phyloP scores from a whole-genome alignment of 2,888 invertebrate genomes.

The Spodoptera exigua region DNA sequence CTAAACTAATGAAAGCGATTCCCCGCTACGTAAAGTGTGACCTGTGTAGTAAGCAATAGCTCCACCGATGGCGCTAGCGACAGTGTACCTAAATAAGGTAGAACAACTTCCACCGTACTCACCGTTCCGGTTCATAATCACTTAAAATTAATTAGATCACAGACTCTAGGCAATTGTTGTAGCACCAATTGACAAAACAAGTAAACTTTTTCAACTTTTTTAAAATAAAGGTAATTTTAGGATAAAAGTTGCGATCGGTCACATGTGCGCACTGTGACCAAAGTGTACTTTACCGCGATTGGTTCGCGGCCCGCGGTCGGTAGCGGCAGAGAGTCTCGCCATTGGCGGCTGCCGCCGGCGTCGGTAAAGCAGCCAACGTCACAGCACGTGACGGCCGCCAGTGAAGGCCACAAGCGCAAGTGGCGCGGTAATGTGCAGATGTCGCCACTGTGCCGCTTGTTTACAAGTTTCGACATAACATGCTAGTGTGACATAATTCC shows the following conservation, averaged over 20 bases:
- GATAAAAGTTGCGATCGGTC: constrained; percentile 68
- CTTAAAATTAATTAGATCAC: constrained; percentile 45
- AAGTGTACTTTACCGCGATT: constrained; percentile 71
- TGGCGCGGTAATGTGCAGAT: constrained; percentile 61
- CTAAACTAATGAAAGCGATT: neutral
- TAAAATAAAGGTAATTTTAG: constrained; percentile 46
- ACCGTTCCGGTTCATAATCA: constrained; percentile 79
- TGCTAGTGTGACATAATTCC: constrained; percentile 76
- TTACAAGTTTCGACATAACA: constrained; percentile 68
- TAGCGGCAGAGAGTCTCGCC: constrained; percentile 55
- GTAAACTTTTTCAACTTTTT: constrained; percentile 47
- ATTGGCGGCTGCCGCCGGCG: constrained; percentile 67
- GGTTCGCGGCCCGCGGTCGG: constrained; percentile 65
- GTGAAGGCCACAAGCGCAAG: constrained; percentile 55
- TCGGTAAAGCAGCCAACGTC: constrained; percentile 68
- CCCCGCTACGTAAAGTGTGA: neutral
- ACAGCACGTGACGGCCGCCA: constrained; percentile 75
- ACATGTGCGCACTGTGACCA: constrained; percentile 81
- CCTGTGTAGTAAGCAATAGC: constrained; percentile 24
- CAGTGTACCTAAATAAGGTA: constrained; percentile 51
- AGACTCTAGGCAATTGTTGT: constrained; percentile 13
- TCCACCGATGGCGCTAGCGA: constrained; percentile 62
- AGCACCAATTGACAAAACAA: constrained; percentile 40
- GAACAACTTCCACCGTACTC: constrained; percentile 61
- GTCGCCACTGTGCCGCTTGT: constrained; percentile 71